Conservation (phyloP, 1,140 invertebrate genomes). For the Drosophila biarmipes region DNA sequence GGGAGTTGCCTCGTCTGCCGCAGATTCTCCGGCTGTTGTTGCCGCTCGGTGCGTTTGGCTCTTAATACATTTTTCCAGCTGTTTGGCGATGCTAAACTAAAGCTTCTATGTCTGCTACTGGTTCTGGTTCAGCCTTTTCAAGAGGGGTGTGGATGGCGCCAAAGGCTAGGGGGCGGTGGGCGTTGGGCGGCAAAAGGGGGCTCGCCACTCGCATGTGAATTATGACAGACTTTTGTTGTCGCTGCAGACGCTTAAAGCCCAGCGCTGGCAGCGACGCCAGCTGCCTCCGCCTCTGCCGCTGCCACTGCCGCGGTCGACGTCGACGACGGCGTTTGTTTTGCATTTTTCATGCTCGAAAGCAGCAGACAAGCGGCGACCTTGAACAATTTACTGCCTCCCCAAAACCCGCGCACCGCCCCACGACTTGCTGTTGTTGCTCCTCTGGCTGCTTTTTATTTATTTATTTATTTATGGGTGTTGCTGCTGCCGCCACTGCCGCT, state of each 20-base stretch:
- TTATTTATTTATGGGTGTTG: slow-evolving; percentile 76
- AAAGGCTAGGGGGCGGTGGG: background rate
- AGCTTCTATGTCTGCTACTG: slow-evolving; percentile 58
- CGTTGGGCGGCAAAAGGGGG: slow-evolving; percentile 7
- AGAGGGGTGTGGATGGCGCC: background rate
- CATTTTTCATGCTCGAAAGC: slow-evolving; percentile 80
- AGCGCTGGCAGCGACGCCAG: slow-evolving; percentile 14
- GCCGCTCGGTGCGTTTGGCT: slow-evolving; percentile 68
- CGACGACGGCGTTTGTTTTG: slow-evolving; percentile 70
- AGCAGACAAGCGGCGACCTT: slow-evolving; percentile 81
- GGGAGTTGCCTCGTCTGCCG: slow-evolving; percentile 11
- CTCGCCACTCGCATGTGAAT: slow-evolving; percentile 71
- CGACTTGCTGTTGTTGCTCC: slow-evolving; percentile 40
- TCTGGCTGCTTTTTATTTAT: slow-evolving; percentile 68
- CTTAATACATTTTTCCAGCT: slow-evolving; percentile 78
- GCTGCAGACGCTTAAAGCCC: slow-evolving; percentile 57
- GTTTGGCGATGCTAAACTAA: slow-evolving; percentile 71
- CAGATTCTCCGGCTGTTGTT: slow-evolving; percentile 34
- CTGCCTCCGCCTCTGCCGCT: slow-evolving; percentile 16
- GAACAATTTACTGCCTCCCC: slow-evolving; percentile 72
- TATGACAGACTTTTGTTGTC: slow-evolving; percentile 80
- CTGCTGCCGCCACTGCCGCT: slow-evolving; percentile 37
- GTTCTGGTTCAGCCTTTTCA: slow-evolving; percentile 3
- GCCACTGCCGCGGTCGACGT: slow-evolving; percentile 38
- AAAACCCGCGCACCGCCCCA: background rate